A percentile compares a stretch with the other conserved stretches of the same genome.
Evolutionary conservation across 2,797 vertebrate species (phyloP).

Genomic region (Pogoniulus pusillus): DNA sequence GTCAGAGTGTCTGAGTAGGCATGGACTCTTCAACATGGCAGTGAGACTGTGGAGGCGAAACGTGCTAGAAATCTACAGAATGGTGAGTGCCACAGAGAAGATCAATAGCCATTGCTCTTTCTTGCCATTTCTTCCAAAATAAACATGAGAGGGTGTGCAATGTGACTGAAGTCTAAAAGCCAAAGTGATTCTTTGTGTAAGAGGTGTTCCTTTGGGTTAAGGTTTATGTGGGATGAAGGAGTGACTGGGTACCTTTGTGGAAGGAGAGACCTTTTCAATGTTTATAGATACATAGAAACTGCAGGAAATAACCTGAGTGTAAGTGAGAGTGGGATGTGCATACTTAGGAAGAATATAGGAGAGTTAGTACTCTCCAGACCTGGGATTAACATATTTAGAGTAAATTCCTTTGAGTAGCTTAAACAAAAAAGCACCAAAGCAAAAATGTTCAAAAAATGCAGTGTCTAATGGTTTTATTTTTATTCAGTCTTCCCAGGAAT

Average conservation of each 20-base stretch:
- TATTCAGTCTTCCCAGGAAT: conserved; percentile 45
- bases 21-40: background rate
- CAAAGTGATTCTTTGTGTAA: background rate
- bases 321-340: too few relatives aligned
- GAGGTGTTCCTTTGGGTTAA: background rate
- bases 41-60: background rate
- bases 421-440: background rate
- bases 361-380: background rate
- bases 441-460: background rate
- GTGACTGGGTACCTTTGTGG: background rate
- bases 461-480: background rate
- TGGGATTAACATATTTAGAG: background rate
- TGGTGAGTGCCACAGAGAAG: rapidly evolving
- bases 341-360: too few relatives aligned
- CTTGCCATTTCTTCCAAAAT: background rate
- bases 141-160: background rate
- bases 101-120: background rate
- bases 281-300: background rate
- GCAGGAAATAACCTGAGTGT: background rate
- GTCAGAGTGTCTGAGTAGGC: background rate
- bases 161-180: background rate
- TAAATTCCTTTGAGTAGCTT: background rate
- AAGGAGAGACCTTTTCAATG: background rate
- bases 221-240: background rate
- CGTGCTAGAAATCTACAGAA: background rate